Conservation (phyloP, 64 coral and sea anemone species). For the Hydrozoanthus tunicans region DNA sequence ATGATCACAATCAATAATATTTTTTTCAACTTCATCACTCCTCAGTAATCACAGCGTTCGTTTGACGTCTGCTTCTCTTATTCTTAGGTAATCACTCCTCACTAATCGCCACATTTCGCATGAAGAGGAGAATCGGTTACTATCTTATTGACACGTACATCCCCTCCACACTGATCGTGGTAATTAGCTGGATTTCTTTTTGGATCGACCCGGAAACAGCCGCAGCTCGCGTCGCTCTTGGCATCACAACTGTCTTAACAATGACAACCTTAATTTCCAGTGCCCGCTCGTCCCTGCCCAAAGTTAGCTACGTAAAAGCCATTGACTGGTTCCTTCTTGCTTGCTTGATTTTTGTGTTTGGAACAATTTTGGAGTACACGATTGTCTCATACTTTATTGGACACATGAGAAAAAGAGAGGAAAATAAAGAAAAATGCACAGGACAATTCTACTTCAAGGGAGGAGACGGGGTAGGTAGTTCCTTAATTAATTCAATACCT, state of each 20-base stretch:
- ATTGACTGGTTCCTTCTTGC: constrained; percentile 93
- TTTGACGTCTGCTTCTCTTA: constrained; percentile 1
- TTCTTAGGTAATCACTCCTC: constrained; percentile 79
- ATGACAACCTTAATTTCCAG: constrained; percentile 96
- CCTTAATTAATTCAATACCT: neutral
- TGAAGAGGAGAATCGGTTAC: constrained; percentile 96
- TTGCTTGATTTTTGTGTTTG: constrained; percentile 94
- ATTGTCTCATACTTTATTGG: constrained; percentile 64
- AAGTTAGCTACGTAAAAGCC: constrained; percentile 98
- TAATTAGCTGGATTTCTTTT: constrained; percentile 98
- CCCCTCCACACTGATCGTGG: constrained; percentile 91
- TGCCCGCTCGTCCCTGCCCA: constrained; percentile 73
- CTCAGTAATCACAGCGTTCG: too few species aligned
- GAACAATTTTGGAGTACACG: constrained; percentile 95
- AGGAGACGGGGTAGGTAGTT: constrained; percentile 5
- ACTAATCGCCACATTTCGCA: constrained; percentile 77
- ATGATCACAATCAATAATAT: too few species aligned
- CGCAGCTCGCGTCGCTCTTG: constrained; percentile 89
- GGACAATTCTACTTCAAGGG: constrained; percentile 7
- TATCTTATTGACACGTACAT: constrained; percentile 96
- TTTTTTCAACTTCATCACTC: too few species aligned
- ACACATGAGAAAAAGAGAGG: neutral
- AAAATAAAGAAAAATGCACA: neutral
- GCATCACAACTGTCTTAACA: constrained; percentile 98
- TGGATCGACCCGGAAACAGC: constrained; percentile 97